A percentile compares a stretch with the other conserved stretches of the same genome.
Conservation (phyloP, 2,888 invertebrate genomes). For the Crossocerus cetratus region DNA sequence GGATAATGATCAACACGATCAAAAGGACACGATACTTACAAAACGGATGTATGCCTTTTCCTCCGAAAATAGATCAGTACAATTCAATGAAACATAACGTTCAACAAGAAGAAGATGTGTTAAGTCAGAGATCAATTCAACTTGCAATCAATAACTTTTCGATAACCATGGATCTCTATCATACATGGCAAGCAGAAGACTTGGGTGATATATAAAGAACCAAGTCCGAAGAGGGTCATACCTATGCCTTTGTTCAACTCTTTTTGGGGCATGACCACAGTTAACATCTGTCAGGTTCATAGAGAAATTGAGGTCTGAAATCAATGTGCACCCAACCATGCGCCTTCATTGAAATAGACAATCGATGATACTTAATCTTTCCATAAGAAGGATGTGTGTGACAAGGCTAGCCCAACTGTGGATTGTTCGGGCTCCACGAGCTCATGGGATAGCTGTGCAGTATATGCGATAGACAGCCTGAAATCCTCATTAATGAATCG, state of each 20-base stretch:
- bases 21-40: constrained; percentile 45
- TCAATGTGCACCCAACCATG: constrained; percentile 51
- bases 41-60: constrained; percentile 43
- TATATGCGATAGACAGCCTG: constrained; percentile 40
- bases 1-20: constrained; percentile 51
- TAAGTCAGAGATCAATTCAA: constrained; percentile 51
- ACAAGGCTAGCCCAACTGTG: constrained; percentile 44
- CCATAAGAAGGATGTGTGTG: constrained; percentile 34
- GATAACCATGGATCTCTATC: constrained; percentile 48
- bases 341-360: constrained; percentile 47
- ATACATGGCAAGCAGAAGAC: constrained; percentile 53
- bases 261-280: constrained; percentile 41
- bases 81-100: constrained; percentile 54
- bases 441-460: constrained; percentile 33
- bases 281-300: constrained; percentile 53
- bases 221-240: constrained; percentile 40
- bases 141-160: constrained; percentile 48
- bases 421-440: constrained; percentile 44
- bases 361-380: constrained; percentile 33
- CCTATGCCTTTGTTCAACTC: constrained; percentile 37
- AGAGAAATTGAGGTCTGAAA: constrained; percentile 53
- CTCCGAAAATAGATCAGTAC: constrained; percentile 47
- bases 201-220: constrained; percentile 39
- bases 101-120: constrained; percentile 54
- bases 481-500: constrained; percentile 52